These are phyloP conservation scores for Ophiothrix spiculata DNA, from an alignment of 35 echinoderm and acorn worm species.

Conservation along the genomic window DNA sequence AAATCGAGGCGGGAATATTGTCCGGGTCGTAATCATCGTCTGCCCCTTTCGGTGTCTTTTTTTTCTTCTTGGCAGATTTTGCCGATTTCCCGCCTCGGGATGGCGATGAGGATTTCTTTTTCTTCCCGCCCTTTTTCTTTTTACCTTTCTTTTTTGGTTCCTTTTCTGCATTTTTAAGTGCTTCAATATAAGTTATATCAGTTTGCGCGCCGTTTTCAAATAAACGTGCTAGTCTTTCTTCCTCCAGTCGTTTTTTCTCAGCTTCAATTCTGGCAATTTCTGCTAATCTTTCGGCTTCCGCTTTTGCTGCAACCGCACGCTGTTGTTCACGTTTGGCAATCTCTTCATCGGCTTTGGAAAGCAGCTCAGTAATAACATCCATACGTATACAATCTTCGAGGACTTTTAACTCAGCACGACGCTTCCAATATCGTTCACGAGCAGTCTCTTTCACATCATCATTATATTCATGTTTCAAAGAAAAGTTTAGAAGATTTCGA, in stretches of 20 bases:
- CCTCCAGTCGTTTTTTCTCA: conserved; percentile 8
- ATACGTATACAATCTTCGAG: conserved; percentile 4
- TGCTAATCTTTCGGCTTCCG: background rate
- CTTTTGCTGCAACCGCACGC: background rate
- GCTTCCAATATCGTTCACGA: conserved; percentile 25
- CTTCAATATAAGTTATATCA: background rate
- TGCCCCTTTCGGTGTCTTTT: background rate
- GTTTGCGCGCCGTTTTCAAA: background rate
- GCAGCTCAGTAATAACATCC: background rate
- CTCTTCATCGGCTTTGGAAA: background rate
- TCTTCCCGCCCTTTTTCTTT: background rate
- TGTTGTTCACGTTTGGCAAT: conserved; percentile 12
- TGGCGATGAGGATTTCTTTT: background rate
- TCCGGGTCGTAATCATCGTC: background rate
- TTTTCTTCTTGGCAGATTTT: background rate
- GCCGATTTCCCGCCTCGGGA: background rate
- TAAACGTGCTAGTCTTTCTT: conserved; percentile 2
- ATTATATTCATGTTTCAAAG: conserved; percentile 16
- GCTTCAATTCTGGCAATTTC: conserved; percentile 3
- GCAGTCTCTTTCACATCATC: conserved; percentile 9
- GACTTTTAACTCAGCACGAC: conserved; percentile 9
- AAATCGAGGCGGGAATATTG: background rate
- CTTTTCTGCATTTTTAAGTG: conserved; percentile 12
- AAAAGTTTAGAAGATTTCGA: conserved; percentile 14
- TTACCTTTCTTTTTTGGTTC: background rate